Evolutionary conservation across 2,888 invertebrate genomes (phyloP).

Genomic region (Craniophora ligustri): DNA sequence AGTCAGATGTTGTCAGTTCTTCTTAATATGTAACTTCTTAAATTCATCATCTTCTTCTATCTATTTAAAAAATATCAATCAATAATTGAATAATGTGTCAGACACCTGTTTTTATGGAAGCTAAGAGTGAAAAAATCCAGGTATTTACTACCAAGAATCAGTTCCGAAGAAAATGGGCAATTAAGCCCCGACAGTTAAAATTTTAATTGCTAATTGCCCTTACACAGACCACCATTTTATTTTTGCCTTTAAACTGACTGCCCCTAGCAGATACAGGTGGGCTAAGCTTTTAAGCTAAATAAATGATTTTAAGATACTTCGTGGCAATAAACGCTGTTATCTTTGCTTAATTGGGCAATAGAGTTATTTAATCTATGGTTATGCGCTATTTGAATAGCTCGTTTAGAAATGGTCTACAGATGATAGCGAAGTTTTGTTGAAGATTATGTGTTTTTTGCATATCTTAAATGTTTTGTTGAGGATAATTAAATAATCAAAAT

Average conservation of each 20-base stretch:
- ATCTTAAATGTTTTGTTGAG: too few relatives aligned
- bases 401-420: neutral
- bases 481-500: too few relatives aligned
- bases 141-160: constrained; percentile 11
- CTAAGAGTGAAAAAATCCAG: too few relatives aligned
- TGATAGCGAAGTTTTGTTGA: neutral
- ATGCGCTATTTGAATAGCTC: constrained; percentile 14
- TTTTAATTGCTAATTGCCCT: constrained; percentile 46
- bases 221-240: constrained; percentile 13
- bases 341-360: constrained; percentile 11
- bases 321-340: constrained; percentile 15
- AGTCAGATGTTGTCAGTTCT: too few relatives aligned
- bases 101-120: too few relatives aligned
- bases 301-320: constrained; percentile 16
- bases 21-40: too few relatives aligned
- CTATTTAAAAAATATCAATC: too few relatives aligned
- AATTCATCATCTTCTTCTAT: too few relatives aligned
- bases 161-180: constrained; percentile 28
- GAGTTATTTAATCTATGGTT: constrained; percentile 34
- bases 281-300: constrained; percentile 23
- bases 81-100: too few relatives aligned
- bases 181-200: constrained; percentile 31
- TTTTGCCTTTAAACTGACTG: constrained; percentile 11
- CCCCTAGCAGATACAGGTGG: constrained; percentile 20
- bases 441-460: too few relatives aligned